These are phyloP conservation scores for Spizaetus ornatus DNA, from an alignment of 2,113 vertebrate species.

Conservation along the genomic window DNA sequence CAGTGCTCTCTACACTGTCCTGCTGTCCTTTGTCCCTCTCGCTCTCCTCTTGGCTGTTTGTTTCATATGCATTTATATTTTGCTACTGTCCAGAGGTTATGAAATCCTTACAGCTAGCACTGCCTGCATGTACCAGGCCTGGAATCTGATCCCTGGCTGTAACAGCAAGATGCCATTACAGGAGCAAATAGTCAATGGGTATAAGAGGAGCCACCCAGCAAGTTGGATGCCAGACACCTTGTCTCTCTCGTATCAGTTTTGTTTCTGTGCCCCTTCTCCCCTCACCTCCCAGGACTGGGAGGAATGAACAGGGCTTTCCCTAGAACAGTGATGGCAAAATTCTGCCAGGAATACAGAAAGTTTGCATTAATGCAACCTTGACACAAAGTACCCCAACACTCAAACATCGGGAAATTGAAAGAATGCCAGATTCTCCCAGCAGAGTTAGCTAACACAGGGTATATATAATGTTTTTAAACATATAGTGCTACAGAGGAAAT, in stretches of 20 bases:
- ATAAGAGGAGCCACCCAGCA: background rate
- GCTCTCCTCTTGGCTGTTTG: background rate
- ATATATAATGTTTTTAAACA: background rate
- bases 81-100: background rate
- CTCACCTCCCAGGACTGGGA: rapidly evolving
- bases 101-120: background rate
- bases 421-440: background rate
- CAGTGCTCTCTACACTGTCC: background rate
- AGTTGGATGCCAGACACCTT: background rate
- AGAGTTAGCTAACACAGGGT: background rate
- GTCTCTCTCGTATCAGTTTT: background rate
- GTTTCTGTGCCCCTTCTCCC: background rate
- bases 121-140: background rate
- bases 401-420: background rate
- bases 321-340: background rate
- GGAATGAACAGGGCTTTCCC: background rate
- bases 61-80: background rate
- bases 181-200: background rate
- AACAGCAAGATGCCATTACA: background rate
- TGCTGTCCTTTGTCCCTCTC: background rate
- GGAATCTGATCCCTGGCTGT: background rate
- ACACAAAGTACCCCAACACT: background rate
- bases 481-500: background rate
- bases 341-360: background rate
- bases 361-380: background rate